Conservation (phyloP, 2,888 invertebrate species). For the Caenorhabditis macrosperma region DNA sequence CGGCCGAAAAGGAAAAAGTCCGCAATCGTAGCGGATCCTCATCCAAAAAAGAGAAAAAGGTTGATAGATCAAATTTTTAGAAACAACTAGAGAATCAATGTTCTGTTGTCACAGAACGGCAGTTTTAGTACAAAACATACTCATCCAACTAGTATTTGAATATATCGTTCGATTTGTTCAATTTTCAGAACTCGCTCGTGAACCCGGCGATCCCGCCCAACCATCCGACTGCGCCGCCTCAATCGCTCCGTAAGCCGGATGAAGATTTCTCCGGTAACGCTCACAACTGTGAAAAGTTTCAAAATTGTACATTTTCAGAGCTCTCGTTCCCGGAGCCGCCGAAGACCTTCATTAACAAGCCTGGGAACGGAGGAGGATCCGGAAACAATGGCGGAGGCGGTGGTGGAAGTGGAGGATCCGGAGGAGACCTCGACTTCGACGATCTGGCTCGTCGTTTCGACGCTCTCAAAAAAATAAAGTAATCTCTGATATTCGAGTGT, state of each 20-base stretch:
- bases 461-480: conserved; percentile 71
- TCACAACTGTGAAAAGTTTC: no score
- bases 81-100: neutral
- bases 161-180: no score
- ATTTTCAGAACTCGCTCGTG: conserved; percentile 62
- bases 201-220: conserved; percentile 39
- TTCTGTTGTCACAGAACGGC: no score
- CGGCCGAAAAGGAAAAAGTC: conserved; percentile 34
- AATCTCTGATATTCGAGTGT: no score
- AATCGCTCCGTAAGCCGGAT: conserved; percentile 62
- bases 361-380: conserved; percentile 25
- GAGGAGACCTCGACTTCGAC: conserved; percentile 72
- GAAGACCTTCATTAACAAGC: conserved; percentile 57
- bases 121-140: no score
- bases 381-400: conserved; percentile 30
- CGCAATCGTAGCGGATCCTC: conserved; percentile 37
- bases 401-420: conserved; percentile 34
- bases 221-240: conserved; percentile 66
- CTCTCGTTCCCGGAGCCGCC: conserved; percentile 75
- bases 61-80: neutral
- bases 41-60: conserved; percentile 54
- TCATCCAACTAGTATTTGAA: no score
- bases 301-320: no score
- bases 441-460: conserved; percentile 76
- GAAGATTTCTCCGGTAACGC: conserved; percentile 51